Percentiles rank a stretch among this genome's conserved stretches.
Conservation (phyloP, 1,140 invertebrate species). For the Drosophila nigromelanica region DNA sequence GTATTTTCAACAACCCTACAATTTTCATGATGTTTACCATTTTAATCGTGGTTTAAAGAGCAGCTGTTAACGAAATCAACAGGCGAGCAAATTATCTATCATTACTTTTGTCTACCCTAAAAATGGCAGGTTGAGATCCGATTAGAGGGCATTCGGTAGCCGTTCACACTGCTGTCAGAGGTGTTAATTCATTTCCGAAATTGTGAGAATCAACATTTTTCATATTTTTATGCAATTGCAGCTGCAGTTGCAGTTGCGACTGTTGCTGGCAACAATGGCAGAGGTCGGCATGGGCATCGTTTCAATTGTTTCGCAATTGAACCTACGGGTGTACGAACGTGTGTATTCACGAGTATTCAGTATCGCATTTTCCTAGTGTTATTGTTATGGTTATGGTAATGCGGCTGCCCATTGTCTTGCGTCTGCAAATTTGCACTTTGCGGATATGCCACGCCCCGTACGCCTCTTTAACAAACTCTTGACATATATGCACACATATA, state of each 20-base stretch:
- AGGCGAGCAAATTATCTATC: no score
- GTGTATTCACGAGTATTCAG: conserved; percentile 2
- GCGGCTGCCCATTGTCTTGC: conserved; percentile 26
- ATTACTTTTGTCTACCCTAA: no score
- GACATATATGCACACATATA: neutral
- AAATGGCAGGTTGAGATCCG: neutral
- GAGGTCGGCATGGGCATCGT: conserved; percentile 18
- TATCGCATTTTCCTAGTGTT: conserved; percentile 17
- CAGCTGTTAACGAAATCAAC: no score
- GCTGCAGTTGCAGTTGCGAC: neutral
- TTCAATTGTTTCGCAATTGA: conserved; percentile 30
- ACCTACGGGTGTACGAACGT: conserved; percentile 2
- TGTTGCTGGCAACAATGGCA: conserved; percentile 29
- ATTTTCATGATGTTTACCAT: no score
- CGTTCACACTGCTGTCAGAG: neutral
- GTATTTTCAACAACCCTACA: no score
- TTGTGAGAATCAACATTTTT: conserved; percentile 17
- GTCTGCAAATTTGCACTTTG: conserved; percentile 10
- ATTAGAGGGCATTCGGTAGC: neutral
- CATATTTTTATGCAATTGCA: conserved; percentile 24
- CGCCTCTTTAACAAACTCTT: neutral
- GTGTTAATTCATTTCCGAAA: conserved; percentile 1
- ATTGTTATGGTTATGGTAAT: conserved; percentile 23
- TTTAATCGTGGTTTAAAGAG: no score
- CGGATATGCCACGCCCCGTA: conserved; percentile 14